Percentiles rank a stretch among this genome's conserved stretches.
Evolutionary conservation across 1,140 invertebrate species (phyloP).

Genomic region (Tachypleus tridentatus): DNA sequence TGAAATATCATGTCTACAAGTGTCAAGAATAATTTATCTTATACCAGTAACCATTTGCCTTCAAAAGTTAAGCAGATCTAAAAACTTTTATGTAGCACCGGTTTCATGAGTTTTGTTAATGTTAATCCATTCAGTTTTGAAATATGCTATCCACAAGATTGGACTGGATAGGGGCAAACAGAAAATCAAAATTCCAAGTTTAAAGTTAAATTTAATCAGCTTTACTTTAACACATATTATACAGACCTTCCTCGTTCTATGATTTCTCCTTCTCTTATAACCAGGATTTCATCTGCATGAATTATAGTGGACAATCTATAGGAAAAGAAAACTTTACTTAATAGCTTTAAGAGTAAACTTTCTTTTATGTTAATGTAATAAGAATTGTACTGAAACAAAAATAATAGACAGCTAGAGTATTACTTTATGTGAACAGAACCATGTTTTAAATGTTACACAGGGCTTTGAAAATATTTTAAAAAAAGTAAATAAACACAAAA

Average conservation of each 20-base stretch:
- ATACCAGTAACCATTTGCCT: too few relatives aligned
- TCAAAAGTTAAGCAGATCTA: too few relatives aligned
- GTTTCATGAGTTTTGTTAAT: too few relatives aligned
- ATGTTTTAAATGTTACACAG: too few relatives aligned
- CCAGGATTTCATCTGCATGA: conserved; percentile 82
- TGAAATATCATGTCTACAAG: too few relatives aligned
- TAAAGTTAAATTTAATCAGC: background rate
- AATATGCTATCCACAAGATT: background rate
- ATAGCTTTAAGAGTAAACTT: background rate
- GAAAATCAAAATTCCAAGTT: conserved; percentile 8
- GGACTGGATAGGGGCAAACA: background rate
- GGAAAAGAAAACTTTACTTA: conserved; percentile 1
- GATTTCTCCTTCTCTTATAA: conserved; percentile 77
- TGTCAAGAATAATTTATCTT: too few relatives aligned
- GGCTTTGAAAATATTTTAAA: too few relatives aligned
- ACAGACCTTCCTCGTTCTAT: conserved; percentile 75
- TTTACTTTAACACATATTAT: conserved; percentile 5
- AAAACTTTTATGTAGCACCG: too few relatives aligned
- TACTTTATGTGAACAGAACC: too few relatives aligned
- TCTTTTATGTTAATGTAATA: background rate
- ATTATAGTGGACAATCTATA: conserved; percentile 70
- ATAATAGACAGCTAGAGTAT: background rate
- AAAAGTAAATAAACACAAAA: too few relatives aligned
- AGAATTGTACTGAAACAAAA: background rate
- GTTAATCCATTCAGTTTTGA: too few relatives aligned